phyloP scores from a whole-genome alignment of 1,140 invertebrate species.

The Saccostrea echinata region DNA sequence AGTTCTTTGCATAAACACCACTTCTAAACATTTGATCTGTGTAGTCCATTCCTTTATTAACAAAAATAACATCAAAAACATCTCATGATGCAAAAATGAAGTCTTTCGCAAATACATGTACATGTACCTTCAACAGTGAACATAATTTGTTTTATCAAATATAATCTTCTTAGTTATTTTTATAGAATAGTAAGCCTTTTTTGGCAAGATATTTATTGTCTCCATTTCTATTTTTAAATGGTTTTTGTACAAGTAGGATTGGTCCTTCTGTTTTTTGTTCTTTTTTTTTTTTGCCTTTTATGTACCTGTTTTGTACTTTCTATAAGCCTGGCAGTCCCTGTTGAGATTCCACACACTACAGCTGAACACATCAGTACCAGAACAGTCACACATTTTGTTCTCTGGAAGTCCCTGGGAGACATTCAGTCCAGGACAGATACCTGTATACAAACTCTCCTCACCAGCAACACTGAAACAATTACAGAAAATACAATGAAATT shows the following conservation, averaged over 20 bases:
- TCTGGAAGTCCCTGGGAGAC: neutral
- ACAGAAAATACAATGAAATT: no score
- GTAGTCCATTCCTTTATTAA: conserved; percentile 53
- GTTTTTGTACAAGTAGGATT: no score
- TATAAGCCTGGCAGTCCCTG: neutral
- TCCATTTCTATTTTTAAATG: no score
- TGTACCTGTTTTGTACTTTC: neutral
- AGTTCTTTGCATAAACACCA: conserved; percentile 32
- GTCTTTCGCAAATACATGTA: no score
- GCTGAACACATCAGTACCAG: conserved; percentile 26
- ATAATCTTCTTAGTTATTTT: no score
- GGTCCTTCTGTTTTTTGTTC: no score
- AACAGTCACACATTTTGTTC: conserved; percentile 50
- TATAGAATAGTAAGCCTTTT: no score
- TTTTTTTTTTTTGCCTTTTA: no score
- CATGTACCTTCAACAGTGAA: no score
- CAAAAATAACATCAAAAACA: conserved; percentile 23
- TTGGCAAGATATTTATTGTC: no score
- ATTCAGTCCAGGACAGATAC: neutral
- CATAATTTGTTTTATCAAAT: no score
- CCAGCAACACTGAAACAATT: neutral
- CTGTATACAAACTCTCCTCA: conserved; percentile 29
- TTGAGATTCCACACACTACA: conserved; percentile 2
- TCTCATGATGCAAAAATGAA: no score
- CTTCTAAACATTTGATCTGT: conserved; percentile 43